These are phyloP conservation scores for Hyles vespertilio DNA, from an alignment of 1,140 invertebrate species.

Conservation along the genomic window DNA sequence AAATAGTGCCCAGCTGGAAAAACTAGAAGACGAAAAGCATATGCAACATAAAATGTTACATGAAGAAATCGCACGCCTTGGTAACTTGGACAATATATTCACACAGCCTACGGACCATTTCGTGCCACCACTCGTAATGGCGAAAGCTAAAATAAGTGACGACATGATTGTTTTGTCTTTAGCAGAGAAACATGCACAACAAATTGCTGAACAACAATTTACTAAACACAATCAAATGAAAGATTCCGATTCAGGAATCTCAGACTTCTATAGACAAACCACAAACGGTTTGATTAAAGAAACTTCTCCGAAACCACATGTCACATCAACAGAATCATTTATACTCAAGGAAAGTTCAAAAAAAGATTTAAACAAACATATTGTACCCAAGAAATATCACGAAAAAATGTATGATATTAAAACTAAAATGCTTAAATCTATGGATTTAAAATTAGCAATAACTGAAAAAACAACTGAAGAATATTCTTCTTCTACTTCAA, in stretches of 20 bases:
- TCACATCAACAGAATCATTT: constrained; percentile 11
- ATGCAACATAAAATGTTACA: constrained; percentile 62
- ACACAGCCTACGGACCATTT: constrained; percentile 73
- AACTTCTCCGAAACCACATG: constrained; percentile 11
- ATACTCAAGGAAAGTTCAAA: constrained; percentile 28
- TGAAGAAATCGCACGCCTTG: constrained; percentile 54
- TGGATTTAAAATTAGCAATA: constrained; percentile 15
- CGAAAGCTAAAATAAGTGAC: constrained; percentile 69
- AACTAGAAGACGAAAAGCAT: constrained; percentile 55
- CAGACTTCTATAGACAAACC: constrained; percentile 11
- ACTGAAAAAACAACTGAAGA: constrained; percentile 14
- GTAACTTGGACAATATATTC: constrained; percentile 67
- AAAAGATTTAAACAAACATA: constrained; percentile 37
- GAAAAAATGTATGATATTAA: constrained; percentile 40
- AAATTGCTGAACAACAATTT: constrained; percentile 46
- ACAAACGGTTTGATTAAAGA: constrained; percentile 19
- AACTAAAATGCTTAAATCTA: constrained; percentile 22
- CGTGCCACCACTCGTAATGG: constrained; percentile 72
- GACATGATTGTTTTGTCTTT: constrained; percentile 71
- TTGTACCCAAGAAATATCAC: constrained; percentile 57
- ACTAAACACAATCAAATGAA: constrained; percentile 29
- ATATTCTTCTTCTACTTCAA: constrained; percentile 10
- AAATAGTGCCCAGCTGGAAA: constrained; percentile 39
- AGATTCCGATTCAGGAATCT: constrained; percentile 23
- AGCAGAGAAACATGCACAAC: constrained; percentile 69